Evolutionary conservation across 1,140 invertebrate genomes (phyloP).

Genomic region (Neodiprion lecontei): DNA sequence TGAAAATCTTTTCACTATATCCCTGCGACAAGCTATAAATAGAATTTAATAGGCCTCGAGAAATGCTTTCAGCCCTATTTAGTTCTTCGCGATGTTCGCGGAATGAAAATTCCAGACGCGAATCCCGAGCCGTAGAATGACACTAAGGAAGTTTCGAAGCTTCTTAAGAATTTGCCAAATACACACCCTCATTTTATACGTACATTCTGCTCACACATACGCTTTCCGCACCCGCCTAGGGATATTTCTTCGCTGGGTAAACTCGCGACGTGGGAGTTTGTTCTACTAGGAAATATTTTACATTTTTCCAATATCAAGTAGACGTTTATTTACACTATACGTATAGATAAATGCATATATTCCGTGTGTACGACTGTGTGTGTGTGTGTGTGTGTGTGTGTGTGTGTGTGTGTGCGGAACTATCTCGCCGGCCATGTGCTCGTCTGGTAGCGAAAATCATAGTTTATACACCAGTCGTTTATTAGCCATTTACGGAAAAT

Average conservation of each 20-base stretch:
- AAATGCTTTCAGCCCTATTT: too few species aligned
- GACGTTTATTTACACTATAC: background rate
- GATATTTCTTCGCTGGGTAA: background rate
- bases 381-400: background rate
- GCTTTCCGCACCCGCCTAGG: too few species aligned
- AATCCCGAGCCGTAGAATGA: background rate
- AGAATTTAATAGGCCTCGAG: too few species aligned
- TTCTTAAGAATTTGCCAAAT: background rate
- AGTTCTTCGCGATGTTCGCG: too few species aligned
- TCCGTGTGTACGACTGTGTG: background rate
- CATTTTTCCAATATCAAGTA: background rate
- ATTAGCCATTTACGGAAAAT: background rate
- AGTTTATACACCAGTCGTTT: background rate
- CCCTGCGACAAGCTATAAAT: too few species aligned
- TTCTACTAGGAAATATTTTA: background rate
- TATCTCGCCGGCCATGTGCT: too few species aligned
- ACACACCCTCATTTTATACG: background rate
- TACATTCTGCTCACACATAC: background rate
- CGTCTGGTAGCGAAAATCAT: too few species aligned
- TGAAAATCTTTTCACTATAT: conserved; percentile 26
- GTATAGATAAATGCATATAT: background rate
- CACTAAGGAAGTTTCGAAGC: background rate
- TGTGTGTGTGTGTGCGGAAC: too few species aligned
- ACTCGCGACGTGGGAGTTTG: background rate
- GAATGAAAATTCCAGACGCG: background rate